These are phyloP conservation scores for Mya arenaria DNA, from an alignment of 1,140 invertebrate species.

Conservation along the genomic window DNA sequence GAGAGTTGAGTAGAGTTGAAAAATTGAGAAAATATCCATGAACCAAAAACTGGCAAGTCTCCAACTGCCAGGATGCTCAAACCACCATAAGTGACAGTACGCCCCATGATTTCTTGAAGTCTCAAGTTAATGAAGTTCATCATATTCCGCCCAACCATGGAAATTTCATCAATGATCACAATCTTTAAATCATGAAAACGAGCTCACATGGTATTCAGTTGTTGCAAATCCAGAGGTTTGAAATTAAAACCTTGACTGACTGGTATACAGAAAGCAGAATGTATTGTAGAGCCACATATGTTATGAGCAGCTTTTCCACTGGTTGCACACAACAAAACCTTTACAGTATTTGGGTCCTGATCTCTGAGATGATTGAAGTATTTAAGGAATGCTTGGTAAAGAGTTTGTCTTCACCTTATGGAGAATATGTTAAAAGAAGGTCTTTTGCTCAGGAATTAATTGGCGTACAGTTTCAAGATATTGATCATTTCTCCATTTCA, in stretches of 20 bases:
- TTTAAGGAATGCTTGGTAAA: constrained; percentile 47
- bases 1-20: not conserved
- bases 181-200: constrained; percentile 22
- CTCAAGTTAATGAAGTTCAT: constrained; percentile 46
- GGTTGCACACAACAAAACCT: constrained; percentile 52
- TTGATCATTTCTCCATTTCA: not conserved
- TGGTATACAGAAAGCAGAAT: constrained; percentile 54
- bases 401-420: not conserved
- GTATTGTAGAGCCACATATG: constrained; percentile 45
- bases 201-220: constrained; percentile 41
- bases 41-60: constrained; percentile 30
- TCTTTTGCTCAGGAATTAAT: constrained; percentile 35
- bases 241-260: constrained; percentile 55
- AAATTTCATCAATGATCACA: constrained; percentile 61
- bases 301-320: constrained; percentile 62
- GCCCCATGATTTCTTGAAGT: constrained; percentile 59
- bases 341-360: constrained; percentile 39
- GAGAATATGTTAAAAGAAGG: constrained; percentile 33
- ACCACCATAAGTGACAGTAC: constrained; percentile 55
- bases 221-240: constrained; percentile 47
- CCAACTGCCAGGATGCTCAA: constrained; percentile 34
- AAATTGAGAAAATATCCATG: constrained; percentile 10
- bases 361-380: constrained; percentile 34
- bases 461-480: not conserved
- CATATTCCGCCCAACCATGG: constrained; percentile 48